Evolutionary conservation across 2,888 invertebrate species (phyloP).

Genomic region (Drosophila tripunctata): DNA sequence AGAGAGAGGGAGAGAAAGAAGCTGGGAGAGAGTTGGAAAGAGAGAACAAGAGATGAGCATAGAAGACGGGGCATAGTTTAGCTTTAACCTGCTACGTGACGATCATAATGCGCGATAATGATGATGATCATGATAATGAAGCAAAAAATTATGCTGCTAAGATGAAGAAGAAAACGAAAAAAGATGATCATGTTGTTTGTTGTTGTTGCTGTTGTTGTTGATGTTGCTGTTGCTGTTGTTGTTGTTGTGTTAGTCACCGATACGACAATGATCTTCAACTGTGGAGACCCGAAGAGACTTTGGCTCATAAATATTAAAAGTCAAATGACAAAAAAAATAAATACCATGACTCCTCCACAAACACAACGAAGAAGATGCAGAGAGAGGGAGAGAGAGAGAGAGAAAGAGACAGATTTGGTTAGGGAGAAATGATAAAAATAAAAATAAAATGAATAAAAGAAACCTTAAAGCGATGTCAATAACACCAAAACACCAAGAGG

Average conservation of each 20-base stretch:
- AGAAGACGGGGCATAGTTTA: slow-evolving; percentile 24
- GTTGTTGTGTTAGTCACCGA: slow-evolving; percentile 41
- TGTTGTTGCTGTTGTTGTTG: slow-evolving; percentile 4
- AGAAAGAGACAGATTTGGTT: neutral
- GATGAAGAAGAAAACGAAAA: slow-evolving; percentile 1
- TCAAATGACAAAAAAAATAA: slow-evolving; percentile 47
- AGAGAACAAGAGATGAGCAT: slow-evolving; percentile 9
- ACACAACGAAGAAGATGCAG: slow-evolving; percentile 28
- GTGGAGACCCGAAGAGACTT: slow-evolving; percentile 24
- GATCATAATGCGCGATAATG: slow-evolving; percentile 10
- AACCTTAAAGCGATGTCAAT: slow-evolving; percentile 32
- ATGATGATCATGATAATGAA: slow-evolving; percentile 15
- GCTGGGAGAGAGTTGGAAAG: neutral
- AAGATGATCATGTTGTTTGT: slow-evolving; percentile 11
- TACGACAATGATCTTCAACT: slow-evolving; percentile 19
- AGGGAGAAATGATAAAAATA: slow-evolving; percentile 1
- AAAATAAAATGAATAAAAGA: slow-evolving; percentile 10
- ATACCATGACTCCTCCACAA: slow-evolving; percentile 39
- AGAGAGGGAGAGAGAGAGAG: slow-evolving; percentile 8
- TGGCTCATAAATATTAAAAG: slow-evolving; percentile 54
- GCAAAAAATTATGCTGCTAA: no score
- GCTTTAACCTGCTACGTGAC: slow-evolving; percentile 50
- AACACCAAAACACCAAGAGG: neutral
- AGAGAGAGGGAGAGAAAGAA: neutral
- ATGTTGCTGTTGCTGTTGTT: slow-evolving; percentile 12